phyloP scores from a whole-genome alignment of 1,140 invertebrate species.

The Monochamus saltuarius region DNA sequence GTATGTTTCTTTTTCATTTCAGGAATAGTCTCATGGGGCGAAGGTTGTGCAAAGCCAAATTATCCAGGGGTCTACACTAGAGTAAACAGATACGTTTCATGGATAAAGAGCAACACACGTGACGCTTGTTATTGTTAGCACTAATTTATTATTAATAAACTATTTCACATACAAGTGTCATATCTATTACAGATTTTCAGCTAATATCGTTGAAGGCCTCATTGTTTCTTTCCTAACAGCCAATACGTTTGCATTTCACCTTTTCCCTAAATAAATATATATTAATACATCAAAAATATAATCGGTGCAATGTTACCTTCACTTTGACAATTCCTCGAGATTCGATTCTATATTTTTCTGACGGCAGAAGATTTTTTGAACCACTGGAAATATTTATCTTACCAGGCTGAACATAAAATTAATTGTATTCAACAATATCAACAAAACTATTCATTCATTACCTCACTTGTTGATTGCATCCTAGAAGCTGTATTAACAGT shows the following conservation, averaged over 20 bases:
- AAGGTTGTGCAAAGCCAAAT: conserved; percentile 75
- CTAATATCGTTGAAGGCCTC: not conserved
- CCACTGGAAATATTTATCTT: conserved; percentile 73
- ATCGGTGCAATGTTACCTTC: conserved; percentile 61
- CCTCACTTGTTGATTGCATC: conserved; percentile 78
- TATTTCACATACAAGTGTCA: not conserved
- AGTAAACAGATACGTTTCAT: conserved; percentile 73
- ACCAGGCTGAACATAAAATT: conserved; percentile 57
- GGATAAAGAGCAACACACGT: conserved; percentile 67
- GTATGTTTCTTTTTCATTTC: conserved; percentile 11
- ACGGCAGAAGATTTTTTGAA: conserved; percentile 64
- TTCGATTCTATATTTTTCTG: conserved; percentile 61
- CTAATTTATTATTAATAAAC: conserved; percentile 12
- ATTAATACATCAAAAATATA: not conserved
- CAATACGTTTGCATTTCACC: conserved; percentile 36
- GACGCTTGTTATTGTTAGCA: conserved; percentile 67
- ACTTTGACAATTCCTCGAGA: conserved; percentile 70
- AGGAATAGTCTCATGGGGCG: conserved; percentile 77
- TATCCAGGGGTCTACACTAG: conserved; percentile 86
- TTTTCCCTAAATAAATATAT: conserved; percentile 25
- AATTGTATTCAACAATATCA: not conserved
- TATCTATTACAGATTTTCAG: not conserved
- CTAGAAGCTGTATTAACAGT: conserved; percentile 84
- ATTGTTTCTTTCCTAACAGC: conserved; percentile 24
- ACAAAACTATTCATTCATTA: conserved; percentile 45